Evolutionary conservation across 2,797 vertebrate genomes (phyloP), one percentile per base, ranked within the genome.

Genomic region (Sebastes hopkinsi): DNA sequence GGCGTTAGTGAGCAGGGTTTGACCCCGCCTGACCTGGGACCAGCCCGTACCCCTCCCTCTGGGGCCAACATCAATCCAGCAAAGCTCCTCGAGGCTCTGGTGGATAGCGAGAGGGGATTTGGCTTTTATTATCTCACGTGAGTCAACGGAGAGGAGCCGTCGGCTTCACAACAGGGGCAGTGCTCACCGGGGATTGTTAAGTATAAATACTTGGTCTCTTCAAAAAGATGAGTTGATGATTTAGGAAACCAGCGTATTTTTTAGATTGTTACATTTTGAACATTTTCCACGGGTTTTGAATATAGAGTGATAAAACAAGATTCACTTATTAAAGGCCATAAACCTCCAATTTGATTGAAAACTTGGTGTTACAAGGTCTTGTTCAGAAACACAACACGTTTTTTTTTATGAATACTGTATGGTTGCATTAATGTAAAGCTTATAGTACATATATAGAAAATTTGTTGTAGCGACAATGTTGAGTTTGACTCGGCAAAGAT

Each of bases 21-120:
- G 86, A 89, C 83, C 89, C 84, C 9, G 50, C 67, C 85, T 92
- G 87, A 93, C 92, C 86, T 38, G 85, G 75, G 86, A 84, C 84
- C 83, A 84, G 84, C 75, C 72, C 11, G 3, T 61, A 56, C 25
- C n/a, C 67, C 65, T 85, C 86, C 89, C 87, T 84, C 38, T 71
- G 91, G 87, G 87, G 78, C 78, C 68, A 30, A 75, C 85, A 80
- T 88, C 87, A 89, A 81, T 92, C 90, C 88, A 36, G 56, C 29
- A 76, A 82, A 81, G 75, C 80, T 65, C 72, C 70, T 4, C 13
- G 25, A 50, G 73, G 72, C 81, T 81, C 62, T 74, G 71, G 67
- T 55, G 80, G 83, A 73, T 36, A 73, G 65, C 5, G 3, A 60
- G 65, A 9, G 52, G 77, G 27, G 81, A 84, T 88, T 79, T 78